These are phyloP conservation scores for Callipepla squamata DNA, from an alignment of 2,113 vertebrate genomes.

Conservation along the genomic window DNA sequence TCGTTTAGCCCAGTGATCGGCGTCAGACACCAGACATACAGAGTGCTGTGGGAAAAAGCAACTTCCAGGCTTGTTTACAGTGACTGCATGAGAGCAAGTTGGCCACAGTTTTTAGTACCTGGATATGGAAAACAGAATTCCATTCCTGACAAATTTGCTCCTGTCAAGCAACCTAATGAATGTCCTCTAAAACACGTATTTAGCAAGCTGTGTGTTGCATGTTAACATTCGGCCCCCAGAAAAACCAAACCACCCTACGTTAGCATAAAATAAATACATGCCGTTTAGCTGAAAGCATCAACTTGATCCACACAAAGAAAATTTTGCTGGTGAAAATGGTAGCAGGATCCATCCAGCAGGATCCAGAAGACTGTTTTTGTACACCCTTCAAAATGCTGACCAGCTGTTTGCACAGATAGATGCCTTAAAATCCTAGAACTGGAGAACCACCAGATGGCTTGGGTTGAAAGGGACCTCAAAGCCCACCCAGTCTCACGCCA, in stretches of 20 bases:
- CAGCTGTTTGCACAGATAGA: background rate
- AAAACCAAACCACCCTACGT: background rate
- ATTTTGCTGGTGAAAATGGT: constrained; percentile 12
- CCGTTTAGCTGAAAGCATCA: background rate
- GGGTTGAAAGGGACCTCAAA: too few relatives aligned
- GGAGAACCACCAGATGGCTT: too few relatives aligned
- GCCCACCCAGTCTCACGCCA: too few relatives aligned
- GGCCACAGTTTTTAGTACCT: background rate
- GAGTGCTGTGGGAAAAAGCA: background rate
- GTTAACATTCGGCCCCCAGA: background rate
- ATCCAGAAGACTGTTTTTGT: fast-evolving
- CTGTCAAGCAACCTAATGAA: background rate
- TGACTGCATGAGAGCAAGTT: background rate
- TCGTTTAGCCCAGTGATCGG: background rate
- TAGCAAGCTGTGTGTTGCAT: background rate
- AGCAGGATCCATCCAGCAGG: background rate
- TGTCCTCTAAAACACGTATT: background rate
- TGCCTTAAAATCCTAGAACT: too few relatives aligned
- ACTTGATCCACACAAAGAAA: background rate
- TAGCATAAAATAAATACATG: constrained; percentile 13
- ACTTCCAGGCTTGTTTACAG: background rate
- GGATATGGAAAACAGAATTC: background rate
- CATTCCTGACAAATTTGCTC: background rate
- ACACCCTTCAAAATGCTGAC: background rate
- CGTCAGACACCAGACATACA: background rate